Percentiles rank a stretch among this genome's conserved stretches.
Conservation (phyloP, 1,140 invertebrate species). For the Euura saliciscinereae region DNA sequence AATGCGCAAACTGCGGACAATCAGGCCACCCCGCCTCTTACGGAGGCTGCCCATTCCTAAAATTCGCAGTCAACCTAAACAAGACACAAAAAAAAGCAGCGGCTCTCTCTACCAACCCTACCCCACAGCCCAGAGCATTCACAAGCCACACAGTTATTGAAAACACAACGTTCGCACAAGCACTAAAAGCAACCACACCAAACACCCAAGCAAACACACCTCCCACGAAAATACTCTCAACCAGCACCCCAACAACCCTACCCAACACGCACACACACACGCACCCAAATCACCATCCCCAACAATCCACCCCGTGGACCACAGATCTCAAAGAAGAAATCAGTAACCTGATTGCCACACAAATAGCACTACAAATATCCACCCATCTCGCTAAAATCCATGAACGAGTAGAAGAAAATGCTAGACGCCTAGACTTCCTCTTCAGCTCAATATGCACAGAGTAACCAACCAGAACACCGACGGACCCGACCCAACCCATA, state of each 20-base stretch:
- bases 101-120: too few relatives aligned
- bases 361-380: neutral
- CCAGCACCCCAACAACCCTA: too few relatives aligned
- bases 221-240: too few relatives aligned
- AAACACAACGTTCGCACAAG: neutral
- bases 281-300: neutral
- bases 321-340: neutral
- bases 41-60: too few relatives aligned
- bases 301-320: neutral
- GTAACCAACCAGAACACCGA: neutral
- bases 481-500: neutral
- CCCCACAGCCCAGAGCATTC: neutral
- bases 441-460: neutral
- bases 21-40: neutral
- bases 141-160: neutral
- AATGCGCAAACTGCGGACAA: neutral
- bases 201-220: too few relatives aligned
- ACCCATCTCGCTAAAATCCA: neutral
- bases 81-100: neutral
- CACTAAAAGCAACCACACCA: too few relatives aligned
- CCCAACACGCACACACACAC: too few relatives aligned
- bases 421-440: neutral
- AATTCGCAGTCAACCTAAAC: neutral
- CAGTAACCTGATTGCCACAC: neutral
- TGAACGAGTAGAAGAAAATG: neutral